phyloP scores from a whole-genome alignment of 2,113 vertebrate species.

The Fulica atra region DNA sequence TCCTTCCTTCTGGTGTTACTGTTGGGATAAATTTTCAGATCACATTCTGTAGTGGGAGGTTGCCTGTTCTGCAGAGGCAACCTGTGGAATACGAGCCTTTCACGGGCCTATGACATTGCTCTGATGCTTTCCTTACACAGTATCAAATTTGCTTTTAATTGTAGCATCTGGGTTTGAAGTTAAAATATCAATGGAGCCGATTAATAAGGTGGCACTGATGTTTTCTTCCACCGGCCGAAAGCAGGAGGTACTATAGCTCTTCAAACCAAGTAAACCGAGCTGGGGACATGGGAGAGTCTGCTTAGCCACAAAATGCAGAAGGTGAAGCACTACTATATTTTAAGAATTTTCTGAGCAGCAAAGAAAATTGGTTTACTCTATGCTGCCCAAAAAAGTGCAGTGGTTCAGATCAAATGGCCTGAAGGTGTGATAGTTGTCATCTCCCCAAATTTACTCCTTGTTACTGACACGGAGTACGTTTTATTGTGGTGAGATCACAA shows the following conservation, averaged over 20 bases:
- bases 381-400: constrained; percentile 59
- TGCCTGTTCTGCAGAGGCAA: constrained; percentile 28
- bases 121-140: constrained; percentile 46
- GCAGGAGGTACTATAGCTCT: not conserved
- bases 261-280: constrained; percentile 36
- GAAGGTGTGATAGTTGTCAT: constrained; percentile 23
- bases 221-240: constrained; percentile 24
- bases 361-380: constrained; percentile 47
- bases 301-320: constrained; percentile 24
- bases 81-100: not conserved
- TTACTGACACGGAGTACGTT: constrained; percentile 12
- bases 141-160: constrained; percentile 50
- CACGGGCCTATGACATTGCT: constrained; percentile 23
- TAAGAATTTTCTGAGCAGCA: constrained; percentile 44
- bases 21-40: constrained; percentile 44
- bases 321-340: not conserved
- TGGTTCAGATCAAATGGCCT: constrained; percentile 47
- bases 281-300: constrained; percentile 26
- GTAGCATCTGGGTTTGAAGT: constrained; percentile 50
- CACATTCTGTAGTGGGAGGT: constrained; percentile 32
- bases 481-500: constrained; percentile 26
- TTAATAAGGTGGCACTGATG: constrained; percentile 40
- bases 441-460: constrained; percentile 19
- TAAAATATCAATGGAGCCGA: not conserved
- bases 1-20: constrained; percentile 65